Conservation (phyloP, 2,888 invertebrate species). For the Chrysodeixis includens region DNA sequence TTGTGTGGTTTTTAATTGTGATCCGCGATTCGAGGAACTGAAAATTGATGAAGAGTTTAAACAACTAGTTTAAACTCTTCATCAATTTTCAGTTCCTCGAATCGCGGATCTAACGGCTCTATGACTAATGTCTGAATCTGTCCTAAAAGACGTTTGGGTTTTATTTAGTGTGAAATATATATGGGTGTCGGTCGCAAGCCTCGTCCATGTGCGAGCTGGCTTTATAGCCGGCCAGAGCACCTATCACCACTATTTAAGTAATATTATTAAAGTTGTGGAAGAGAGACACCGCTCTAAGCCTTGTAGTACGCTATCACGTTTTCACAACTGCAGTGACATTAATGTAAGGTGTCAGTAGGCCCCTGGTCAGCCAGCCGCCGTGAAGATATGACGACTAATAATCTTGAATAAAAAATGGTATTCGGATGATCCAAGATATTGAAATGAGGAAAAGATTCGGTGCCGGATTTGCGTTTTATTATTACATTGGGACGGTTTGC, state of each 20-base stretch:
- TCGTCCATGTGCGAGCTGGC: conserved; percentile 12
- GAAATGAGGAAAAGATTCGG: conserved; percentile 5
- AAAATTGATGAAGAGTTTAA: too few relatives aligned
- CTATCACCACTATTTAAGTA: too few relatives aligned
- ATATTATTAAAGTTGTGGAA: too few relatives aligned
- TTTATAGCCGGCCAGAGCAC: too few relatives aligned
- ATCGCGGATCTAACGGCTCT: conserved; percentile 25
- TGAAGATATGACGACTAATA: conserved; percentile 27
- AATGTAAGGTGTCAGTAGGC: too few relatives aligned
- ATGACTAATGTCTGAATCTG: conserved; percentile 42
- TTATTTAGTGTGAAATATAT: conserved; percentile 60
- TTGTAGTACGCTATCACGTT: too few relatives aligned
- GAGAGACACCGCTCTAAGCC: too few relatives aligned
- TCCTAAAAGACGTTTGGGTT: conserved; percentile 52
- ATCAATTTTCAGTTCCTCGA: too few relatives aligned
- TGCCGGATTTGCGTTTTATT: conserved; percentile 4
- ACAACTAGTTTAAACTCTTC: too few relatives aligned
- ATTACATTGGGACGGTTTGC: neutral
- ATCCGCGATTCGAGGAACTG: too few relatives aligned
- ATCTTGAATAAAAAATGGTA: conserved; percentile 18
- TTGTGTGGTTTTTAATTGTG: too few relatives aligned
- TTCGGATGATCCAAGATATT: neutral
- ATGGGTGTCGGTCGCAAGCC: conserved; percentile 35
- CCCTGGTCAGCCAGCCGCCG: conserved; percentile 20
- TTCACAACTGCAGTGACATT: too few relatives aligned